A percentile compares a stretch with the other conserved stretches of the same genome.
These are phyloP conservation scores for Saccostrea glomerata DNA, from an alignment of 1,140 invertebrate species.

Conservation along the genomic window DNA sequence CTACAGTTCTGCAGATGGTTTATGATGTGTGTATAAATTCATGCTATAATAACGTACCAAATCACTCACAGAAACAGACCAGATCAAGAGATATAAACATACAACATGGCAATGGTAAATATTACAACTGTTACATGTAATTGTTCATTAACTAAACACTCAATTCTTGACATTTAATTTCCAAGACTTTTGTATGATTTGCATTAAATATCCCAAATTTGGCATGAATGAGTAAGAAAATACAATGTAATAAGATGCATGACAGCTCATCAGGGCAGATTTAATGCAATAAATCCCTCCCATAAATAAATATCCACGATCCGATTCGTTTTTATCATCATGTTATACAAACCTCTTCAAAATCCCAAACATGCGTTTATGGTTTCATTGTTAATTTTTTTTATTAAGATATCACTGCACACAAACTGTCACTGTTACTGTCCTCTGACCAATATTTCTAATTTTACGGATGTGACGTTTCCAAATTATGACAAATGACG, in stretches of 20 bases:
- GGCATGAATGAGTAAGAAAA: background rate
- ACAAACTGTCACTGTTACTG: background rate
- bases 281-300: background rate
- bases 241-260: background rate
- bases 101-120: too few relatives aligned
- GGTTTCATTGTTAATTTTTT: background rate
- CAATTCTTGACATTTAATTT: too few relatives aligned
- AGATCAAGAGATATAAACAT: too few relatives aligned
- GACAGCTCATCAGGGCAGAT: background rate
- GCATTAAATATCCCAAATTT: background rate
- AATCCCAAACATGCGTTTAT: background rate
- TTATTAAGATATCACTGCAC: background rate
- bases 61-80: too few relatives aligned
- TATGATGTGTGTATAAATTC: too few relatives aligned
- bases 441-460: background rate
- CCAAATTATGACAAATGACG: conserved; percentile 8
- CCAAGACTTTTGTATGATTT: too few relatives aligned
- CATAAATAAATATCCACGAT: too few relatives aligned
- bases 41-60: too few relatives aligned
- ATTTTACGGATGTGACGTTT: conserved; percentile 30
- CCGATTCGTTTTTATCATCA: background rate
- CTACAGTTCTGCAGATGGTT: too few relatives aligned
- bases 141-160: too few relatives aligned
- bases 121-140: too few relatives aligned
- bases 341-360: background rate